phyloP scores from a whole-genome alignment of 2,888 invertebrate genomes.

The Cinara cedri region DNA sequence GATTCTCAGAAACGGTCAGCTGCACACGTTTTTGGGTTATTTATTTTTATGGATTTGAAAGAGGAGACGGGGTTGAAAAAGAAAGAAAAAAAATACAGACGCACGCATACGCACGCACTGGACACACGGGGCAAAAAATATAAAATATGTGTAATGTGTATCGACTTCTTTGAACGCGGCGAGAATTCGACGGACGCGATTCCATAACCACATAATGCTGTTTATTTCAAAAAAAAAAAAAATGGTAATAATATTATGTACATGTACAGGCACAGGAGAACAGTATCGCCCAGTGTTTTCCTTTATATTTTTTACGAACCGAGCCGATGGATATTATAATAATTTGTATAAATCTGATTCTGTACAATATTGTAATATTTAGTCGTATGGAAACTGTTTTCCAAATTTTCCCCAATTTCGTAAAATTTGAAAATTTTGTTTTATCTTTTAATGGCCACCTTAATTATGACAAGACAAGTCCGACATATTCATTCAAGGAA shows the following conservation, averaged over 20 bases:
- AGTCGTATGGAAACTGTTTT: too few species aligned
- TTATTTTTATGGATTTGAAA: conserved; percentile 57
- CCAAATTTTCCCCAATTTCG: too few species aligned
- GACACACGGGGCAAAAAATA: conserved; percentile 42
- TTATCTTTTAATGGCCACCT: too few species aligned
- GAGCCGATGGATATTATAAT: too few species aligned
- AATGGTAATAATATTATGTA: neutral
- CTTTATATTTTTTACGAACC: too few species aligned
- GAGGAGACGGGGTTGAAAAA: conserved; percentile 53
- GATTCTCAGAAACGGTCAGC: conserved; percentile 55
- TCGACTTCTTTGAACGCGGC: conserved; percentile 49
- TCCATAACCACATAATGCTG: conserved; percentile 27
- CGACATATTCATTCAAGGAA: too few species aligned
- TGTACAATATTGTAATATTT: too few species aligned
- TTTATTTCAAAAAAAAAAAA: neutral
- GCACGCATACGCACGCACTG: neutral
- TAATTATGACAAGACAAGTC: too few species aligned
- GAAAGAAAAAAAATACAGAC: conserved; percentile 29
- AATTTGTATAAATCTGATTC: too few species aligned
- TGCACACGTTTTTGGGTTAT: conserved; percentile 57
- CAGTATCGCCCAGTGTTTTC: too few species aligned
- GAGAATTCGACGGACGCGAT: conserved; percentile 10
- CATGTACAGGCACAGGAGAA: too few species aligned
- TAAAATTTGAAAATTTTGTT: too few species aligned
- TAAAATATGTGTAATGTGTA: conserved; percentile 41